Evolutionary conservation across 2,888 invertebrate species (phyloP).

Genomic region (Scaptodrosophila latifasciaeformis): DNA sequence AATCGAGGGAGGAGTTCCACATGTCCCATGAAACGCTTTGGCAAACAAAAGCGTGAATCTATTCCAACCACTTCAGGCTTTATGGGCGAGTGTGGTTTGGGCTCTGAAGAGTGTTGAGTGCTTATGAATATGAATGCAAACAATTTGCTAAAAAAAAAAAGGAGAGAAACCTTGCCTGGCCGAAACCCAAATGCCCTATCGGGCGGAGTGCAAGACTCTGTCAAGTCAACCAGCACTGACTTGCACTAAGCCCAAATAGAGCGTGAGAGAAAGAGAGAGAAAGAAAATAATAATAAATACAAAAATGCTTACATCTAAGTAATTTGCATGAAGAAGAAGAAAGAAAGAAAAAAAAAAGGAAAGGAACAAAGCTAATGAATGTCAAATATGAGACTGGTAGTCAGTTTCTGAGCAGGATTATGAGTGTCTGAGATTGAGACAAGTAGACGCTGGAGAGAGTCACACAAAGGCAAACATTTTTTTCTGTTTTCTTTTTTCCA

Average conservation of each 20-base stretch:
- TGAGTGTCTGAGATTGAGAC: too few relatives aligned
- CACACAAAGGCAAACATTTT: too few relatives aligned
- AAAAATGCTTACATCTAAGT: slow-evolving; percentile 20
- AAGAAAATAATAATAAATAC: too few relatives aligned
- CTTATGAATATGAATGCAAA: not conserved
- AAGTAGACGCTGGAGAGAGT: too few relatives aligned
- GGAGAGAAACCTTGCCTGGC: not conserved
- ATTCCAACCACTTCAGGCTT: slow-evolving; percentile 2
- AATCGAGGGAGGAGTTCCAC: not conserved
- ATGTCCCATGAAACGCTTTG: slow-evolving; percentile 4
- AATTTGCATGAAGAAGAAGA: slow-evolving; percentile 24
- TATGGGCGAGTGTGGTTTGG: not conserved
- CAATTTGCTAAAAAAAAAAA: too few relatives aligned
- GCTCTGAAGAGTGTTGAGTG: not conserved
- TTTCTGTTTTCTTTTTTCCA: too few relatives aligned
- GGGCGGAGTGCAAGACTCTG: not conserved
- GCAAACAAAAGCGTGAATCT: slow-evolving; percentile 4
- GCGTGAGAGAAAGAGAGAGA: not conserved
- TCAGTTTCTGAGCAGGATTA: too few relatives aligned
- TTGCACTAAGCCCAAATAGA: slow-evolving; percentile 12
- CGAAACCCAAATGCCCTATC: not conserved
- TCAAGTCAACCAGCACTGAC: too few relatives aligned
- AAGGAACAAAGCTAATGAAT: slow-evolving; percentile 54
- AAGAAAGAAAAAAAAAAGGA: too few relatives aligned
- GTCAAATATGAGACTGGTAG: slow-evolving; percentile 24